Evolutionary conservation across 2,113 vertebrate genomes (phyloP).

Genomic region (Henicopernis longicauda): DNA sequence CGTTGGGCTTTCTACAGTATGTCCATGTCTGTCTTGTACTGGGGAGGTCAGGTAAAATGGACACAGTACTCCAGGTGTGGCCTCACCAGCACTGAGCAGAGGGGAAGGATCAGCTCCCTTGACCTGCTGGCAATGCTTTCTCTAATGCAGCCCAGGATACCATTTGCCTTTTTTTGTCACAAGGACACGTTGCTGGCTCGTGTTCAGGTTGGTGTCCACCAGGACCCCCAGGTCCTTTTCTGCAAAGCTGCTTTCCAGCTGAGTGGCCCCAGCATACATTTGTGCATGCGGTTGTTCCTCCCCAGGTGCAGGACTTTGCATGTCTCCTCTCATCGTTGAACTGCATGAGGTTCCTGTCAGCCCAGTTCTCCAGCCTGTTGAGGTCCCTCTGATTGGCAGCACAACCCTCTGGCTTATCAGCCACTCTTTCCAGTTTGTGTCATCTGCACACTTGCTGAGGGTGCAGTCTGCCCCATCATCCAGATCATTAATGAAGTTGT

Average conservation of each 20-base stretch:
- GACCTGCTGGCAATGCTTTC: background rate
- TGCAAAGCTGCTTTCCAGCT: background rate
- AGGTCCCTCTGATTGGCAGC: background rate
- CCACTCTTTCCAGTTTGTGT: background rate
- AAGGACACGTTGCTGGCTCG: background rate
- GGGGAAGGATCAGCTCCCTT: background rate
- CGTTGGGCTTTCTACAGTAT: too few relatives aligned
- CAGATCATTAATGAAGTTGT: background rate
- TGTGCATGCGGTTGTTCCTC: background rate
- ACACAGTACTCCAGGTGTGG: background rate
- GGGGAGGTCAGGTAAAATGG: too few relatives aligned
- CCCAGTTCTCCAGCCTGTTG: background rate
- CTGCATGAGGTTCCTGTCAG: background rate
- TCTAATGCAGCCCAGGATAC: background rate
- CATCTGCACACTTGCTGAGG: background rate
- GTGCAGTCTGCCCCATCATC: background rate
- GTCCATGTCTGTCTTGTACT: too few relatives aligned
- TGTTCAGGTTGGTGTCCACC: background rate
- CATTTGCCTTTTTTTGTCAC: fast-evolving
- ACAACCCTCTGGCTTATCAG: background rate
- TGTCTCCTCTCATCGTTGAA: background rate
- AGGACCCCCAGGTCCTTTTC: background rate
- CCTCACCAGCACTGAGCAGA: background rate
- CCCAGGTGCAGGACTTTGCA: background rate
- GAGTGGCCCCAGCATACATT: background rate